A percentile compares a stretch with the other conserved stretches of the same genome.
phyloP scores from a whole-genome alignment of 2,797 vertebrate genomes.

The Adelosebastes latens region DNA sequence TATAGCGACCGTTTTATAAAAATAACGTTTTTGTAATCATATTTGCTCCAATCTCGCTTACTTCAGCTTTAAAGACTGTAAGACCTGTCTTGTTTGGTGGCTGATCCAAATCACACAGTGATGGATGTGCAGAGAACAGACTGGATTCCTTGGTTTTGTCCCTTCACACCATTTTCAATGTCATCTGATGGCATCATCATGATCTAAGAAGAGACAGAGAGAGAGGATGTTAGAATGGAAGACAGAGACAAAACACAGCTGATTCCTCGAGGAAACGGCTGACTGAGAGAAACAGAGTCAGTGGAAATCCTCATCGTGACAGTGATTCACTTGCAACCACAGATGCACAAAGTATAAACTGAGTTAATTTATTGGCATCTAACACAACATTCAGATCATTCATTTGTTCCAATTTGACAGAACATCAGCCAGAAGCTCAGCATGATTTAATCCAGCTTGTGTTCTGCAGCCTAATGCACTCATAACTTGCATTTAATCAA shows the following conservation, averaged over 20 bases:
- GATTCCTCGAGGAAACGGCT: constrained; percentile 7
- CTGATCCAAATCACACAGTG: too few species aligned
- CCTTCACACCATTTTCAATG: background rate
- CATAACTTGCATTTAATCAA: constrained; percentile 42
- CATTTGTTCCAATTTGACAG: constrained; percentile 27
- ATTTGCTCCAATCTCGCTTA: too few species aligned
- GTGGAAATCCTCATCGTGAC: background rate
- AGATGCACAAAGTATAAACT: constrained; percentile 2
- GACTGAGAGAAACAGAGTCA: constrained; percentile 1
- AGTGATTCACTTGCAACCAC: constrained; percentile 1
- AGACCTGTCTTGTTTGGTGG: too few species aligned
- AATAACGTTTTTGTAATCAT: too few species aligned
- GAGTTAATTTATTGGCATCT: constrained; percentile 17
- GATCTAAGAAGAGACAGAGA: background rate
- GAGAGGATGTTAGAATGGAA: background rate
- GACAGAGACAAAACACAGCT: background rate
- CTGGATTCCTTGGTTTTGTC: background rate
- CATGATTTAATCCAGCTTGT: constrained; percentile 32
- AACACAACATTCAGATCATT: constrained; percentile 35
- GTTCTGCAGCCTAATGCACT: constrained; percentile 40
- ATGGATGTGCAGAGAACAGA: too few species aligned
- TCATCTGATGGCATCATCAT: background rate
- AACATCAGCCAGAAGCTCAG: background rate
- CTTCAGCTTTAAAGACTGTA: too few species aligned
- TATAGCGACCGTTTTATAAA: too few species aligned